Evolutionary conservation across 2,797 vertebrate genomes (phyloP), one percentile per base, ranked within the genome.

Genomic region (Gallinago stenura): DNA sequence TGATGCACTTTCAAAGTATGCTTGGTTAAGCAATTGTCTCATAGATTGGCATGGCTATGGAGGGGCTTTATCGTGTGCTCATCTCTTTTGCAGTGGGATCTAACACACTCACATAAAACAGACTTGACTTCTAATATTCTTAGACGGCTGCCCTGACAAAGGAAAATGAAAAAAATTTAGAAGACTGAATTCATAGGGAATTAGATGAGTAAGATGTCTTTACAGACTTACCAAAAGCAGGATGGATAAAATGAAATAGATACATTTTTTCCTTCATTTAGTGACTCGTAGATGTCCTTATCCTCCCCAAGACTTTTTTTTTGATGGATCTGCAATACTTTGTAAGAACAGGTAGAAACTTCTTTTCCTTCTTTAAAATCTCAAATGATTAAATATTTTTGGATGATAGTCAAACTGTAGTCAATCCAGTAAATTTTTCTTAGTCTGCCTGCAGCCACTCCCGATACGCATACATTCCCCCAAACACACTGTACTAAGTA

Each of bases 21-120:
- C 76, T 73, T 77, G 57, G 64, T 86, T 95, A 91, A 92, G 94
- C 82, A 96, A 85, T 51, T 93, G 78, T 92, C 57, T 95, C 75
- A 61, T 48, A 88, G 79, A 43, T 93, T 82, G 69, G 53, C 64
- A 54, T 31, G 64, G 53, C 46, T 33, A 1, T 7, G 68, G 92
- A 86, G 50, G 90, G 61, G 65, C 72, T 75, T 92, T 94, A 92
- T 68, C 65, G 78, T 86, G 35, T 35, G 90, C 93, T 93, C 39
- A 31, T 82, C 35, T 64, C 35, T 84, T 57, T 60, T 41, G 31
- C 60, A 68, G n/a, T 31, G 33, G 53, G 11, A 61, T 78, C 69
- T 73, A 31, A 70, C 46, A 45, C 5, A 24, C 33, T 89, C 39
- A 37, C 41, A 61, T 61, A 50, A 64, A 89, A 9, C 57, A 83